Percentiles rank a stretch among this genome's conserved stretches.
Conservation (phyloP, 2,888 invertebrate species). For the Drosophila fungiperda region DNA sequence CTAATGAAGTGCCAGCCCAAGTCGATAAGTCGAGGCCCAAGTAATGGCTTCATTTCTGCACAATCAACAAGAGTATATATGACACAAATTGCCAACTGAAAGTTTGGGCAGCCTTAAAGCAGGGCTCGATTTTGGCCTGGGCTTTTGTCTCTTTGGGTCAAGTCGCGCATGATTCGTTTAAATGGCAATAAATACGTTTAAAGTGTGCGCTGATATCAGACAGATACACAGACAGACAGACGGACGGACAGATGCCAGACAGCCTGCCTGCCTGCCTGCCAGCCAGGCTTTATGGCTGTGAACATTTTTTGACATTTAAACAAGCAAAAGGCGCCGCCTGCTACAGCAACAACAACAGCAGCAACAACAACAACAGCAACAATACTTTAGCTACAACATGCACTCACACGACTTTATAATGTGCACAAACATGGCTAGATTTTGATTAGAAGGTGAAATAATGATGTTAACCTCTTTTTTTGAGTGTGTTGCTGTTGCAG, state of each 20-base stretch:
- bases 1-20: constrained; percentile 69
- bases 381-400: constrained; percentile 11
- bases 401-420: constrained; percentile 54
- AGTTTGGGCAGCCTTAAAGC: constrained; percentile 47
- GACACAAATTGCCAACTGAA: constrained; percentile 67
- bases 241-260: background rate
- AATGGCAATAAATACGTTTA: constrained; percentile 65
- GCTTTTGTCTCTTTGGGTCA: constrained; percentile 44
- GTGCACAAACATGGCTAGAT: constrained; percentile 63
- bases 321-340: constrained; percentile 70
- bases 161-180: constrained; percentile 51
- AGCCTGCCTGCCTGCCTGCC: background rate
- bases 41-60: constrained; percentile 54
- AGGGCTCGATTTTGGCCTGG: constrained; percentile 9
- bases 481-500: constrained; percentile 33
- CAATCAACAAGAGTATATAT: constrained; percentile 56
- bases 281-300: constrained; percentile 35
- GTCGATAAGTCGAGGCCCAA: constrained; percentile 21
- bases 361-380: constrained; percentile 9
- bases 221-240: constrained; percentile 22
- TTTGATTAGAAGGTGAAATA: constrained; percentile 81
- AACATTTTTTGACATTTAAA: constrained; percentile 73
- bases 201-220: constrained; percentile 58
- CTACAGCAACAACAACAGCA: constrained; percentile 28
- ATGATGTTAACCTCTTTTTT: constrained; percentile 78